Evolutionary conservation across 1,140 invertebrate species (phyloP).

Genomic region (Hesperophylax magnus): DNA sequence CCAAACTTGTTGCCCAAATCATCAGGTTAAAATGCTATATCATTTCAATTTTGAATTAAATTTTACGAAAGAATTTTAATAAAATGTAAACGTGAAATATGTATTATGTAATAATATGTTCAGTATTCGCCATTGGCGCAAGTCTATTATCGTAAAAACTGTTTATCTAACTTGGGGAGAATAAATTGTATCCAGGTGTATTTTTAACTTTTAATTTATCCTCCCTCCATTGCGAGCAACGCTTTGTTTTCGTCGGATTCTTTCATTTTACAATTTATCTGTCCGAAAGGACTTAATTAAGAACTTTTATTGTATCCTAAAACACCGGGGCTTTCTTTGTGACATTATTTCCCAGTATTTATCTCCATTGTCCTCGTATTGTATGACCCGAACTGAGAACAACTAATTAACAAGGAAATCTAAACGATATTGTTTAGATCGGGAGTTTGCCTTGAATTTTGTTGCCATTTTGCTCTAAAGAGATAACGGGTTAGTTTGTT

Average conservation of each 20-base stretch:
- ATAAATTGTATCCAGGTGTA: not conserved
- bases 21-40: too few species aligned
- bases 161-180: too few species aligned
- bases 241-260: conserved; percentile 3
- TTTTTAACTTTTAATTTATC: not conserved
- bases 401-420: conserved; percentile 10
- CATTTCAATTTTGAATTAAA: too few species aligned
- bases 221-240: not conserved
- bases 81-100: too few species aligned
- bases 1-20: too few species aligned
- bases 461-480: too few species aligned
- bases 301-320: not conserved
- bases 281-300: conserved; percentile 29
- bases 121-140: too few species aligned
- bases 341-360: conserved; percentile 17
- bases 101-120: too few species aligned
- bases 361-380: not conserved
- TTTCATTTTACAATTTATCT: conserved; percentile 29
- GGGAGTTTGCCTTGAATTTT: too few species aligned
- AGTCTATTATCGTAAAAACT: too few species aligned
- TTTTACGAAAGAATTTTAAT: too few species aligned
- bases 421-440: not conserved
- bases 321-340: conserved; percentile 15
- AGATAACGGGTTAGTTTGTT: too few species aligned
- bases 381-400: not conserved